Percentiles rank a stretch among this genome's conserved stretches.
These are phyloP conservation scores for Liolophura sinensis DNA, from an alignment of 1,140 invertebrate species.

Conservation along the genomic window DNA sequence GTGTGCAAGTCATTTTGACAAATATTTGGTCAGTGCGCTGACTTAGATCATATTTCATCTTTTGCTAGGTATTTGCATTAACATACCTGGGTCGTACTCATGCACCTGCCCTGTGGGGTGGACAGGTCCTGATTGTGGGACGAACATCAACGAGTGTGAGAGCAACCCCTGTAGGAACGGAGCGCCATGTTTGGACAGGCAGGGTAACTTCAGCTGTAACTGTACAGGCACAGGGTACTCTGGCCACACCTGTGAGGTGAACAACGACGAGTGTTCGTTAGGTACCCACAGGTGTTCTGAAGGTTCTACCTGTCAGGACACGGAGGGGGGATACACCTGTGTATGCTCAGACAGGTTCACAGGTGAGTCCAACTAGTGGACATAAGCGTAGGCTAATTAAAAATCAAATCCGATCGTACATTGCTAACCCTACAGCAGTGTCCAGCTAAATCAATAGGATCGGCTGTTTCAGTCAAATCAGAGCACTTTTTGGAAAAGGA, in stretches of 20 bases:
- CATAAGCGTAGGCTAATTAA: too few relatives aligned
- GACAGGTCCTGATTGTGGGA: conserved; percentile 1
- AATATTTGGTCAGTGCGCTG: too few relatives aligned
- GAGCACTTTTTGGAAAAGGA: too few relatives aligned
- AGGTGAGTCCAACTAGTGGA: conserved; percentile 16
- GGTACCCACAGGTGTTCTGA: conserved; percentile 22
- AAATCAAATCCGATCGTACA: too few relatives aligned
- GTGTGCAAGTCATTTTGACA: too few relatives aligned
- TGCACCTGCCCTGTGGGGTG: neutral
- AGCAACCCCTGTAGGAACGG: neutral
- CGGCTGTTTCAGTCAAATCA: too few relatives aligned
- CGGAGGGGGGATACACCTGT: conserved; percentile 25
- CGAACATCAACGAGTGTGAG: conserved; percentile 4
- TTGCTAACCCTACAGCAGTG: too few relatives aligned
- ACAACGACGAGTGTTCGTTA: conserved; percentile 43
- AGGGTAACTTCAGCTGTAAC: conserved; percentile 8
- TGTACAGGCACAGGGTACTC: conserved; percentile 15
- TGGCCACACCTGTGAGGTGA: conserved; percentile 31
- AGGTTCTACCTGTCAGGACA: conserved; percentile 34
- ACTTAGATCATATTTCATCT: too few relatives aligned
- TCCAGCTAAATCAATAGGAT: too few relatives aligned
- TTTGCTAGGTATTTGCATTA: neutral
- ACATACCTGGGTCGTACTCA: neutral
- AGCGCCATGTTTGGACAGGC: neutral
- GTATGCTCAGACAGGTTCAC: conserved; percentile 14